Base-by-base conservation (phyloP, 2,888 invertebrate genomes). In the Microlaimidae sp. region DNA sequence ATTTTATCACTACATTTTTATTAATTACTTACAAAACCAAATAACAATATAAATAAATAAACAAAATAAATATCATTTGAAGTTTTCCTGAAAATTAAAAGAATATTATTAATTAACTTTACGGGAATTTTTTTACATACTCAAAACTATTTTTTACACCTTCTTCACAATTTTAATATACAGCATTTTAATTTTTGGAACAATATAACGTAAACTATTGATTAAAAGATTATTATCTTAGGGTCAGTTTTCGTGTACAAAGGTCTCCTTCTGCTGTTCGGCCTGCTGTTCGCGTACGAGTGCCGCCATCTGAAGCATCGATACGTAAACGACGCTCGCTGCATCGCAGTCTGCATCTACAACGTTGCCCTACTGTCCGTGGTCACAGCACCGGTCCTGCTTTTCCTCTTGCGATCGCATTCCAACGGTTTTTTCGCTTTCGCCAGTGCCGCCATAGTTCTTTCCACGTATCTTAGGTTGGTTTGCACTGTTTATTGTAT, bases 261-360 rank as follows among this genome's bases (percentile, higher is more conserved):
- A 73, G 93, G 93, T 1, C 78, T 99, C 40, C 82, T 97, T 53
- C 77, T 99, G 59, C 83, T 97, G 4, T 93, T 99, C 69, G 97
- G 97, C 1, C 78, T 97, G 53, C 95, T 99, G 73, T 77, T 99
- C 62, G 90, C 95, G 2, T 99, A 97, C 72, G 97, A 99, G 74
- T 95, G 93, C 1, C 79, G 97, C 52, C 92, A 90, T 59, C 83
- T 97, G 60, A 97, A 95, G 76, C 83, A 95, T 54, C 75, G 76
- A 61, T 88, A 89, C 74, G 88, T 97, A 69, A 97, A 97, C 74
- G 97, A 99, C 76, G 90, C 92, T 1, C 81, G 93, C 66, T 89
- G 92, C 72, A 93, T 97, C 26, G 93, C 92, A 61, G 90, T 99
- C 88, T 88, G 92, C 69, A 95, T 99, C 70, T 99, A 97, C 78